Evolutionary conservation across 2,888 invertebrate species (phyloP).

Genomic region (Drosophila formosana): DNA sequence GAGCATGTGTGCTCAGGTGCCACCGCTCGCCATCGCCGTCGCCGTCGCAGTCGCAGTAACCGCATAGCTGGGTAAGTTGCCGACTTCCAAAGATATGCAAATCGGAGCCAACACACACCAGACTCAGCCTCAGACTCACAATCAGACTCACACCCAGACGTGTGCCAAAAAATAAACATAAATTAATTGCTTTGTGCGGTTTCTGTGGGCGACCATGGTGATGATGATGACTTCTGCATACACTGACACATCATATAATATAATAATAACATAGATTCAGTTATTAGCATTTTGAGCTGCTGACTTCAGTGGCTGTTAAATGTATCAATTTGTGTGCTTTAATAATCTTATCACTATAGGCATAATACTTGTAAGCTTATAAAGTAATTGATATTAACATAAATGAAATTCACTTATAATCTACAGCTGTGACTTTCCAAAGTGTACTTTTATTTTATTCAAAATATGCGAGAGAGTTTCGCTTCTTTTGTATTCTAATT

Average conservation of each 20-base stretch:
- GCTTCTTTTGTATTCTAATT: neutral
- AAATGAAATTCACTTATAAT: too few relatives aligned
- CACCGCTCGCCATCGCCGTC: neutral
- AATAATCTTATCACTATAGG: too few relatives aligned
- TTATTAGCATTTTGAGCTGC: neutral
- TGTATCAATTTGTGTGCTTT: too few relatives aligned
- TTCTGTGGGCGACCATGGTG: constrained; percentile 17
- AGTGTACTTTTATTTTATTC: too few relatives aligned
- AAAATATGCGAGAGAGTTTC: neutral
- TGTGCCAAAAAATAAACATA: constrained; percentile 76
- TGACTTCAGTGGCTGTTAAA: too few relatives aligned
- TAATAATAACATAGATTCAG: constrained; percentile 1
- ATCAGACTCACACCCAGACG: constrained; percentile 40
- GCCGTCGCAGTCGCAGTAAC: constrained; percentile 3
- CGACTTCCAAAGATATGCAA: constrained; percentile 56
- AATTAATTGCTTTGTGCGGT: constrained; percentile 56
- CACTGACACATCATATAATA: constrained; percentile 16
- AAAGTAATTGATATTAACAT: too few relatives aligned
- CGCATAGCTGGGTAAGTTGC: constrained; percentile 50
- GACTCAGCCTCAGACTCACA: constrained; percentile 28
- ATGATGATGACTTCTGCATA: constrained; percentile 37
- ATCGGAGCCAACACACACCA: constrained; percentile 49
- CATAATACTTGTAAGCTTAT: too few relatives aligned
- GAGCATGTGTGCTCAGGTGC: constrained; percentile 4
- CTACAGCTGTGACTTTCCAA: neutral